Evolutionary conservation across 1,140 invertebrate species (phyloP).

Genomic region (Acromyrmex charruanus): DNA sequence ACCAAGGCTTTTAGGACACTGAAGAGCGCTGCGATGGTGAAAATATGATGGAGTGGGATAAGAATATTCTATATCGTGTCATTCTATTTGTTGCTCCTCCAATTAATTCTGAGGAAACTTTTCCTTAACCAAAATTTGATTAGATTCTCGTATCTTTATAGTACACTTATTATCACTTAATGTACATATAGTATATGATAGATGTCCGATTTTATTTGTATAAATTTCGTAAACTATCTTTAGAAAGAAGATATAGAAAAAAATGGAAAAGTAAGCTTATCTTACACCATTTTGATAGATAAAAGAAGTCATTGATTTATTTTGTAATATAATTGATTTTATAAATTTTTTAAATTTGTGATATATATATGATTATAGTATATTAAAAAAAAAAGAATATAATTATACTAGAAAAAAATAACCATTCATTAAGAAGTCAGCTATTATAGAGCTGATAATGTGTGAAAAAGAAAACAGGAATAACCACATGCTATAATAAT

Average conservation of each 20-base stretch:
- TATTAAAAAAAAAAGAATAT: background rate
- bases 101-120: background rate
- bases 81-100: constrained; percentile 11
- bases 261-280: background rate
- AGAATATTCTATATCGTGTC: background rate
- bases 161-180: no score
- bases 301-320: background rate
- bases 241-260: background rate
- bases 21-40: background rate
- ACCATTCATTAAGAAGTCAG: background rate
- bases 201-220: background rate
- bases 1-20: background rate
- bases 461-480: background rate
- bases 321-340: background rate
- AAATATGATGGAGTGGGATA: background rate
- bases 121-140: background rate
- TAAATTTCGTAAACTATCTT: background rate
- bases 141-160: background rate
- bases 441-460: background rate
- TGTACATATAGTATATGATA: no score
- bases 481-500: background rate
- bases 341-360: background rate
- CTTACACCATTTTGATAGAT: background rate
- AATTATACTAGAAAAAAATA: background rate
- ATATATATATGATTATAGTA: background rate